These are phyloP conservation scores for Geophilus truncorum DNA, from an alignment of 2,888 invertebrate species.

Conservation along the genomic window DNA sequence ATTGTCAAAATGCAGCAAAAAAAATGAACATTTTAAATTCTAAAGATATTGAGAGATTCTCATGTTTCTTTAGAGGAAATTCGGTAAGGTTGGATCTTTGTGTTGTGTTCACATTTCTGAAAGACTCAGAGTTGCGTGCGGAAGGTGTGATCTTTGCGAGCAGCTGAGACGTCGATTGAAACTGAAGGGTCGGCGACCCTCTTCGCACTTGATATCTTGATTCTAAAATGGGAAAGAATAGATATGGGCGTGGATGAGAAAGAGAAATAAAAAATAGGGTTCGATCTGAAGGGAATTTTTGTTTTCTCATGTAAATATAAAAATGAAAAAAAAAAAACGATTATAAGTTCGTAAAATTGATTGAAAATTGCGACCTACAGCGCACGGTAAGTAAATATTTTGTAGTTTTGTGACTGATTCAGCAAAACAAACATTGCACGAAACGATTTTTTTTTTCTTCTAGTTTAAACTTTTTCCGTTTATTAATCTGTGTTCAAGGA, in stretches of 20 bases:
- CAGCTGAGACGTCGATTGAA: constrained; percentile 8
- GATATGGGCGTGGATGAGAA: no score
- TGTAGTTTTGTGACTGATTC: not conserved
- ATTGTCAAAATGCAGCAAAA: no score
- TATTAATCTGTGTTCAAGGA: not conserved
- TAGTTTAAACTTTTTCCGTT: not conserved
- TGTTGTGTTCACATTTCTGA: not conserved
- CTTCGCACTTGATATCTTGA: not conserved
- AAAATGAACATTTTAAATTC: no score
- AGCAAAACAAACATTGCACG: not conserved
- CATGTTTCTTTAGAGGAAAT: no score
- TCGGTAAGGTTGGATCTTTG: not conserved
- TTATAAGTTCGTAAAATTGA: no score
- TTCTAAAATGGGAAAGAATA: not conserved
- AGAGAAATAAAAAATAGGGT: not conserved
- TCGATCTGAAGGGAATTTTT: not conserved
- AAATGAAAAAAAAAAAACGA: no score
- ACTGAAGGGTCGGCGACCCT: not conserved
- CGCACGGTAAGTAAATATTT: no score
- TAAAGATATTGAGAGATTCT: no score
- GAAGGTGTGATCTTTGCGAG: not conserved
- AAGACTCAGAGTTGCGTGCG: not conserved
- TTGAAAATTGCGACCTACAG: no score
- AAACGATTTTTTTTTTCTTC: not conserved
- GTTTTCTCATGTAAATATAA: no score